These are phyloP conservation scores for Priocnemis perturbator DNA, from an alignment of 2,888 invertebrate species.

Conservation along the genomic window DNA sequence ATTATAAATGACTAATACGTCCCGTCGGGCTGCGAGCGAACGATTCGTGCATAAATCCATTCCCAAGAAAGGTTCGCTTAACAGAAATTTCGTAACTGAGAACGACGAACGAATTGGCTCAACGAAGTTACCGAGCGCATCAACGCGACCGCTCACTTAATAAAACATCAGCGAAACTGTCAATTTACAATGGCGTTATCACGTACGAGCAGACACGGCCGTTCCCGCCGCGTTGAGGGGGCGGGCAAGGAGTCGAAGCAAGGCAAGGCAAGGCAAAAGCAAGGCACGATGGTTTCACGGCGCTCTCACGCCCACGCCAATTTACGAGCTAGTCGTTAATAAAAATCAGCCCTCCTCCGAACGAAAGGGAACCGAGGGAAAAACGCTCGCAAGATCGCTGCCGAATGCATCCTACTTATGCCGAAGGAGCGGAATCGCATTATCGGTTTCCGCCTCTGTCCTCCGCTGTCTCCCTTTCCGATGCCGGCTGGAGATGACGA, in stretches of 20 bases:
- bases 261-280: not conserved
- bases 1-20: no score
- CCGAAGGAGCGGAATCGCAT: conserved; percentile 43
- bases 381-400: conserved; percentile 18
- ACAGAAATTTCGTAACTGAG: no score
- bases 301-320: conserved; percentile 12
- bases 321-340: conserved; percentile 22
- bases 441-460: conserved; percentile 30
- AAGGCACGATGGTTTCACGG: not conserved
- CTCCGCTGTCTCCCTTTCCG: conserved; percentile 3
- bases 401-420: conserved; percentile 31
- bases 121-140: no score
- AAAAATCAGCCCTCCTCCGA: conserved; percentile 22
- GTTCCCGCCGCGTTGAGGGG: not conserved
- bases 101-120: no score
- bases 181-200: no score
- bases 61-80: no score
- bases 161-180: no score
- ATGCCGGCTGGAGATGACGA: conserved; percentile 18
- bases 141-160: no score
- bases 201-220: not conserved
- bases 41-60: no score
- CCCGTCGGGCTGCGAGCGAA: no score
- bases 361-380: conserved; percentile 21
- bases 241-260: not conserved